Evolutionary conservation across 2,113 vertebrate species (phyloP), one percentile per base, ranked within the genome.

Genomic region (Vicugna pacos): DNA sequence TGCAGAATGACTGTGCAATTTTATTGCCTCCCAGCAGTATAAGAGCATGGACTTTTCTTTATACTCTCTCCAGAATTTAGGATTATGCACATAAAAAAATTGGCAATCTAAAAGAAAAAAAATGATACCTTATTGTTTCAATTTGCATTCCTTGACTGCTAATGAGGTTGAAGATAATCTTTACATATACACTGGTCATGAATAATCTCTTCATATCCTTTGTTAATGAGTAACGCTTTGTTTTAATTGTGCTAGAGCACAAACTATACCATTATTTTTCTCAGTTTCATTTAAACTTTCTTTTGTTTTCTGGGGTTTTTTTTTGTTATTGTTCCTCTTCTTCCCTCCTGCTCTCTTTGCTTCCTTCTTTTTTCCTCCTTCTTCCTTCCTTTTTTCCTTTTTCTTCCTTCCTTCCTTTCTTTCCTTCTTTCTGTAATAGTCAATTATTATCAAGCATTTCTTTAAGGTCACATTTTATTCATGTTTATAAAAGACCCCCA

Each of bases 101-200:
- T 80, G 10, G 42, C 13, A 86, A 80, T 64, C 6, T 81, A 42
- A 54, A 75, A 50, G 30, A 54, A 76, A 84, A 90, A 70, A 58
- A n/a, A 50, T 75, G 26, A 11, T 64, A 48, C 64, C 50, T 50
- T 35, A 54, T 48, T 12, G 0, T 89, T 94, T 77, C 64, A 88
- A 50, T 75, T 95, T 93, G 46, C 64, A 60, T 81, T 67, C 46
- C 75, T 91, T 75, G 54, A 76, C 50, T 75, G 17, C 30, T 85
- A 58, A 80, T 90, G 30, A 85, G 22, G 6, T n/a, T 73, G 56
- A 90, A 58, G 35, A 48, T 42, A 0, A 0, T 35, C 77, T 62
- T 85, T n/a, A 32, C 38, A 30, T 35, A 56, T 26, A 56, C 30
- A 91, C 8, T 46, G 16, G 26, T 42, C 46, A 69, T 80, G n/a